These are phyloP conservation scores for Symphodus melops DNA, from an alignment of 2,113 vertebrate genomes.

Conservation along the genomic window DNA sequence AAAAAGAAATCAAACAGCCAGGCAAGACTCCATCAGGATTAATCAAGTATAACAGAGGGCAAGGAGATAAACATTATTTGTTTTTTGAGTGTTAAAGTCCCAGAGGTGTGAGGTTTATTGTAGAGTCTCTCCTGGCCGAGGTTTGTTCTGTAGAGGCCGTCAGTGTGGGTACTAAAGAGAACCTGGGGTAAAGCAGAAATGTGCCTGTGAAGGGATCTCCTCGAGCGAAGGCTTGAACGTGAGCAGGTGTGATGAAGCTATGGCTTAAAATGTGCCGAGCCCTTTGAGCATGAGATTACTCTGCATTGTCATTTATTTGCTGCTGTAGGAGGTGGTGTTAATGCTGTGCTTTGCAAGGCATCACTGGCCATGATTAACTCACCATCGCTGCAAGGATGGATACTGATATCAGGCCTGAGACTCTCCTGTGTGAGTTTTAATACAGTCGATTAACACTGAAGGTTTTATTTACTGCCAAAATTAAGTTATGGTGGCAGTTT, in stretches of 20 bases:
- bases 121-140: slow-evolving; percentile 2
- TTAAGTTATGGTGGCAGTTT: too few species aligned
- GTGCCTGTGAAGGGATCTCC: slow-evolving; percentile 6
- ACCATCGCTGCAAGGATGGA: not conserved
- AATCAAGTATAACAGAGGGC: not conserved
- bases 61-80: not conserved
- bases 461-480: too few species aligned
- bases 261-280: not conserved
- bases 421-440: slow-evolving; percentile 1
- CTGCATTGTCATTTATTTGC: slow-evolving; percentile 6
- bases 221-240: slow-evolving; percentile 6
- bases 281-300: slow-evolving; percentile 1
- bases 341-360: not conserved
- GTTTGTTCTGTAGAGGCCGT: slow-evolving; percentile 1
- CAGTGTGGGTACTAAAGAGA: too few species aligned
- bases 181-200: not conserved
- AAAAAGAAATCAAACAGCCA: not conserved
- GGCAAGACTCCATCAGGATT: not conserved
- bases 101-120: not conserved
- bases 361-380: not conserved
- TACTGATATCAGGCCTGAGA: not conserved
- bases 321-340: not conserved
- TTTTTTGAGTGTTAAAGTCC: not conserved
- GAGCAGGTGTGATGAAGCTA: not conserved
- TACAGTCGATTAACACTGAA: not conserved